phyloP scores from a whole-genome alignment of 2,888 invertebrate species.

The Adineta ricciae region DNA sequence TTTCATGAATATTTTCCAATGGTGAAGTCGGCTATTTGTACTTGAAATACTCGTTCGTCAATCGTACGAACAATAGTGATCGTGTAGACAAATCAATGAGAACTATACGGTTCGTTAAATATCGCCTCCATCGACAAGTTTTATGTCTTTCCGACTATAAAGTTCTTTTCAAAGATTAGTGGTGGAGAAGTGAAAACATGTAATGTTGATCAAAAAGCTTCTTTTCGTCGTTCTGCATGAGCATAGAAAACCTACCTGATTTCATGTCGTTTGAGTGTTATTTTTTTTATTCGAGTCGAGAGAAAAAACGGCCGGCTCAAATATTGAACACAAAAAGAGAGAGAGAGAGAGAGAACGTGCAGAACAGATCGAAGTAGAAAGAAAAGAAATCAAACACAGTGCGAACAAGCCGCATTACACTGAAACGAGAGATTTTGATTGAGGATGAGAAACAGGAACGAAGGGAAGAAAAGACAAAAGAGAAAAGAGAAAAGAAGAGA shows the following conservation, averaged over 20 bases:
- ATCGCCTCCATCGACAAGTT: no score
- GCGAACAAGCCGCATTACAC: not conserved
- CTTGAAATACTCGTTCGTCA: no score
- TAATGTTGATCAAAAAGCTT: no score
- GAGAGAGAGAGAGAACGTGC: not conserved
- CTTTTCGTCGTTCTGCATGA: not conserved
- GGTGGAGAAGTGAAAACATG: no score
- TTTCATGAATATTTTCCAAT: no score
- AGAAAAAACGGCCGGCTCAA: not conserved
- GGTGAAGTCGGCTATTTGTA: no score
- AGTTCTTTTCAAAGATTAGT: no score
- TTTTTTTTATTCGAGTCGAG: constrained; percentile 4
- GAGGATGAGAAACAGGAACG: not conserved
- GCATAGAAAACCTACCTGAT: constrained; percentile 1
- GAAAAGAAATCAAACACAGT: constrained; percentile 3
- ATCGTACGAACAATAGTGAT: no score
- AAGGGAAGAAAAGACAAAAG: not conserved
- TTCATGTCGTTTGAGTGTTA: not conserved
- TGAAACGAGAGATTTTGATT: not conserved
- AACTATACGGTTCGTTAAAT: no score
- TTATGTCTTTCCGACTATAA: no score
- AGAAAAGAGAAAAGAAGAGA: not conserved
- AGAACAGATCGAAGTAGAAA: not conserved
- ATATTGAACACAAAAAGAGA: not conserved
- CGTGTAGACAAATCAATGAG: no score